Evolutionary conservation across 1,140 invertebrate species (phyloP), one percentile per base, ranked within the genome.

Genomic region (Bombus sibiricus): DNA sequence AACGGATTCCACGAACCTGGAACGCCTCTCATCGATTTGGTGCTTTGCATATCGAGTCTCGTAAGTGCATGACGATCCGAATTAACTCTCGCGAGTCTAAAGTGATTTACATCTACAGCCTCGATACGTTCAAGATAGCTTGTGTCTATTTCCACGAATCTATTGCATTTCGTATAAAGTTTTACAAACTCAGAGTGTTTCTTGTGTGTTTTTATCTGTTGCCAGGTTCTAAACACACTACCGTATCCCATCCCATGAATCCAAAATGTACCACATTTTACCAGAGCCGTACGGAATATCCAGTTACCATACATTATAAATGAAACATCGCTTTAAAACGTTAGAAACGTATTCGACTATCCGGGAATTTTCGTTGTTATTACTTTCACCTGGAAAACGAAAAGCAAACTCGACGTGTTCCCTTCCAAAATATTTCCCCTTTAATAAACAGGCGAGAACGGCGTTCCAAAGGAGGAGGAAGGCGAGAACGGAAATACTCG

Each of bases 401-500:
- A n/a, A 64, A 32, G 32, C 32, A 28, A 62, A 66, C 68, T 69
- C 32, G 32, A 66, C 72, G 39, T 22, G 13, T 18, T 13, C 12
- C 22, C 9, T 13, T 2, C 28, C 59, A 28, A 78, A 78, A 78
- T 78, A n/a, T 64, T 41, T 32, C 37, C 5, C 39, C 75, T 41
- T 78, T 78, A 78, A 78, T 41, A 77, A 41, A 76, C 53, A 39
- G 28, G 28, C 2, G 34, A 62, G 74, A 25, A n/a, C 15, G 28
- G 28, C 22, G 22, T 28, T 25, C 22, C 22, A 39, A 39, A 22
- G 22, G 41, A 22, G 32, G 41, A 28, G 34, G 39, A 22, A 53
- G 53, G 47, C 28, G 47, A 89, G 73, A 88, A 64, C 41, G 66
- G 47, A 53, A 53, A 53, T 18, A 53, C 64, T 62, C 76, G 39